Evolutionary conservation across 2,113 vertebrate genomes (phyloP), one percentile per base, ranked within the genome.

Genomic region (Paratilapia polleni): DNA sequence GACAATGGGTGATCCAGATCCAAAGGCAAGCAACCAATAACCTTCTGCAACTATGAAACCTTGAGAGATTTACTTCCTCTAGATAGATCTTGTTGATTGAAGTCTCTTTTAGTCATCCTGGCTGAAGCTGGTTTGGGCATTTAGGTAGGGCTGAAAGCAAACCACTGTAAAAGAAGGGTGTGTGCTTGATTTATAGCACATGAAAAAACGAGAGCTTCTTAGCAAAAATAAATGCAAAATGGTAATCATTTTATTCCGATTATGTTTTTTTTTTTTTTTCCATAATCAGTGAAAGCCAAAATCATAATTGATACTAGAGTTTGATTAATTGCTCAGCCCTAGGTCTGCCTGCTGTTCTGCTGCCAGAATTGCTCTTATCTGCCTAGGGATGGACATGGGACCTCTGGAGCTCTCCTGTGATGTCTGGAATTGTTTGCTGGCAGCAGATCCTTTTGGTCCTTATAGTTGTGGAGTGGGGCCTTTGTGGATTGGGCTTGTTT

Each of bases 201-300:
- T 3, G 28, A 31, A 31, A 31, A 31, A 31, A 31, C 28, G 41
- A 66, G n/a, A 24, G n/a, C 63, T 66, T 66, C 63, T 43, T 17
- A 66, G n/a, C n/a, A 43, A 10, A 66, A 24, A 24, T 2, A 8
- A 43, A 43, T 43, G 13, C 63, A 6, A 66, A 8, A 43, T n/a
- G 9, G 63, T 24, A 66, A 24, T 24, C 0, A 15, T 66, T 0
- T 43, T 17, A 17, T 15, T 66, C 1, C 0, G n/a, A 43, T 43
- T 66, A 66, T 43, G 41, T 13, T n/a, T 8, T 43, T 34, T 66
- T 43, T 22, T 13, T n/a, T 8, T 43, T 34, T 66, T 43, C 13
- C n/a, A 66, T 66, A 66, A 43, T 24, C n/a, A 66, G 24, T 43
- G 36, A 66, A 66, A 66, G 36, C 63, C 41, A 2, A 66, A 43